Evolutionary conservation across 2,888 invertebrate species (phyloP), one percentile per base, ranked within the genome.

Genomic region (Ophioninae sp.): DNA sequence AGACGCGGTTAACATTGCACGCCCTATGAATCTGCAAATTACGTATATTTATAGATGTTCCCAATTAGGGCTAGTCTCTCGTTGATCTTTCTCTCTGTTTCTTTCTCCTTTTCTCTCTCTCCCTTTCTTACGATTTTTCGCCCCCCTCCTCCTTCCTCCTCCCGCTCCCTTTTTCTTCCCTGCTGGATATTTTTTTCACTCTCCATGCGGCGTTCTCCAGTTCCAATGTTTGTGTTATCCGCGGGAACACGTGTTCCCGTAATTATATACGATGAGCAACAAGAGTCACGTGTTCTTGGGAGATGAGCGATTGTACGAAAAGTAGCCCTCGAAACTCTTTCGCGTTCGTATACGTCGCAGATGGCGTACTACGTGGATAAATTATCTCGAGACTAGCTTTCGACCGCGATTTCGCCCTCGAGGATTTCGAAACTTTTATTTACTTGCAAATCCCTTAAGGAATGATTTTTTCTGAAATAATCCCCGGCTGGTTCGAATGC

Each of bases 11-110:
- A 51, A 13, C 13, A 44, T 13, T 51, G 51, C 73, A 77, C 68
- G 69, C 51, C 51, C 44, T 22, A 20, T 65, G 72, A 77, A 80
- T 77, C 83, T 69, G 51, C 51, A 58, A 64, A 69, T 74, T 59
- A 73, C 77, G 9, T 13, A 77, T 83, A 83, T 83, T 83, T 80
- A 83, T 83, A 83, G 83, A 81, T 71, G 67, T 74, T 74, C 39
- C 69, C 81, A 83, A 83, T 81, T 81, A 81, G 71, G 80, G 83
- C 67, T 77, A 65, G 65, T 39, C 68, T 68, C 56, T 30, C 30
- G 30, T 30, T 30, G 30, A 30, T 30, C 30, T 30, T 30, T 30
- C 30, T 30, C 3, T 30, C 30, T 30, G n/a, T 22, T 20, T 20
- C 23, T 80, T 65, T 20, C 69, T 10, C 58, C 17, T 10, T 20